phyloP scores from a whole-genome alignment of 2,113 vertebrate genomes.

The Sciurus niger region DNA sequence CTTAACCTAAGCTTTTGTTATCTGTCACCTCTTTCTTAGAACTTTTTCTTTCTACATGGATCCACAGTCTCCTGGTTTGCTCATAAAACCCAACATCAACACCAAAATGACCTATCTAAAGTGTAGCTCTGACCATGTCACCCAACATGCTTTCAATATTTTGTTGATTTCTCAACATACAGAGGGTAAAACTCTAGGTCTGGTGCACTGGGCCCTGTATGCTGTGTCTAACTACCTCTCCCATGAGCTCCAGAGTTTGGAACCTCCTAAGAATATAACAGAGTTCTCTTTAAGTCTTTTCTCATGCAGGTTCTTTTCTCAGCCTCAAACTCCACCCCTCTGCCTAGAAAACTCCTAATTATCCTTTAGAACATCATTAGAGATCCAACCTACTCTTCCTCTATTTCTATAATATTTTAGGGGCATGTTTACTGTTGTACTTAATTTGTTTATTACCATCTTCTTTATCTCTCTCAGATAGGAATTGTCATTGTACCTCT shows the following conservation, averaged over 20 bases:
- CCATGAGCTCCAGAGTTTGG: not conserved
- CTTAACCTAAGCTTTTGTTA: not conserved
- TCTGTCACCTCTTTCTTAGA: not conserved
- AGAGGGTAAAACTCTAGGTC: not conserved
- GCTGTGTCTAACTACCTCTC: not conserved
- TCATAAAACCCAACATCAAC: not conserved
- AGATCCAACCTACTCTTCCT: not conserved
- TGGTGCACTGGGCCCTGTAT: not conserved
- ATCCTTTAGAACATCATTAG: not conserved
- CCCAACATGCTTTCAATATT: not conserved
- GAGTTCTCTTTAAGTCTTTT: not conserved
- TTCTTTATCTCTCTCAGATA: not conserved
- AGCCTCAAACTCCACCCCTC: not conserved
- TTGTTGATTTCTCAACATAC: not conserved
- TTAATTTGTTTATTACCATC: conserved; percentile 3
- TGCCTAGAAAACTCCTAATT: not conserved
- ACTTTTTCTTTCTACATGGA: not conserved
- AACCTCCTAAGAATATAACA: not conserved
- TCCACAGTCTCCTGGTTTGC: not conserved
- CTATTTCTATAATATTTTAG: conserved; percentile 13
- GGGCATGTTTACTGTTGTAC: conserved; percentile 1
- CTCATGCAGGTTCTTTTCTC: not conserved
- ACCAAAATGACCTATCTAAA: not conserved
- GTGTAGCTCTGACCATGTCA: not conserved
- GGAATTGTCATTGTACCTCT: not conserved